Evolutionary conservation across 2,797 vertebrate genomes (phyloP).

Genomic region (Chromis chromis): DNA sequence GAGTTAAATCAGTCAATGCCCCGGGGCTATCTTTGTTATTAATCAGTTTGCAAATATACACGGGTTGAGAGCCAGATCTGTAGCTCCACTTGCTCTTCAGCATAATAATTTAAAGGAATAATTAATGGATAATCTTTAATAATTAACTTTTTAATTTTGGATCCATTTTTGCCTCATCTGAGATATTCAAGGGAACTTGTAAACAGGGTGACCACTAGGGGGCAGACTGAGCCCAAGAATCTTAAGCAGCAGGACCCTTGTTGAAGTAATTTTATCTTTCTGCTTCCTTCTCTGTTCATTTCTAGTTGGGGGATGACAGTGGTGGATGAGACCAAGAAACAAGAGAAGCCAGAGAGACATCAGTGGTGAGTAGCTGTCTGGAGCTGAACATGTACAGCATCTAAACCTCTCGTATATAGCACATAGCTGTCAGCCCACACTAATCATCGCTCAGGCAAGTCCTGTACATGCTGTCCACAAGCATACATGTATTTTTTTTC

Average conservation of each 20-base stretch:
- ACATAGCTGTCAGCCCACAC: slow-evolving; percentile 5
- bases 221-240: slow-evolving; percentile 57
- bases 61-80: background rate
- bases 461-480: background rate
- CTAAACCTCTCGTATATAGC: background rate
- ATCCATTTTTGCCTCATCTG: background rate
- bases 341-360: slow-evolving; percentile 91
- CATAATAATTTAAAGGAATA: slow-evolving; percentile 10
- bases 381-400: background rate
- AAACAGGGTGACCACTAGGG: slow-evolving; percentile 55
- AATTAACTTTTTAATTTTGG: slow-evolving; percentile 6
- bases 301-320: slow-evolving; percentile 94
- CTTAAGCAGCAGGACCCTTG: background rate
- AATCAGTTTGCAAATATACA: background rate
- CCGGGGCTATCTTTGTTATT: background rate
- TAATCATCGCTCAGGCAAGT: background rate
- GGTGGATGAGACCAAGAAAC: slow-evolving; percentile 90
- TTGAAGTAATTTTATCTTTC: slow-evolving; percentile 15
- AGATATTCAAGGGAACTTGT: background rate
- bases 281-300: slow-evolving; percentile 36
- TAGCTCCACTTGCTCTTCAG: background rate
- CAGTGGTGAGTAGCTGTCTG: slow-evolving; percentile 89
- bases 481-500: slow-evolving; percentile 7
- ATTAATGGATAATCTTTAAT: slow-evolving; percentile 4
- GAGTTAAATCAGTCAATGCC: background rate